Percentiles rank a stretch among this genome's conserved stretches.
phyloP scores from a whole-genome alignment of 2,888 invertebrate genomes.

The Lasioglossum morio region DNA sequence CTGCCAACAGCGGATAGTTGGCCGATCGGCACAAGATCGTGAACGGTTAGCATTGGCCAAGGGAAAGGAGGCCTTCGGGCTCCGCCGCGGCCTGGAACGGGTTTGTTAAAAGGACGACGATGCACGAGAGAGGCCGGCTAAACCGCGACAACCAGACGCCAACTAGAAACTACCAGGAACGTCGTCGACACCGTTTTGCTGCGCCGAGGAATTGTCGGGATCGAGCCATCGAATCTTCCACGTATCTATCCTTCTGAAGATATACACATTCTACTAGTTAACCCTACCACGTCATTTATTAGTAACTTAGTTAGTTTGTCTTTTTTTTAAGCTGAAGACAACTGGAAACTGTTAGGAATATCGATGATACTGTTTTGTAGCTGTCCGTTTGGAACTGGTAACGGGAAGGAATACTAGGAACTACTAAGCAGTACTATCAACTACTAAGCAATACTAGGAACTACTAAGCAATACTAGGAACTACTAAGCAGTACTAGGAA shows the following conservation, averaged over 20 bases:
- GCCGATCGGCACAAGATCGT: slow-evolving; percentile 1
- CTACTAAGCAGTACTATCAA: too few species aligned
- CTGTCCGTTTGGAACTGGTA: not conserved
- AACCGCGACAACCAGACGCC: slow-evolving; percentile 50
- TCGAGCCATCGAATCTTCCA: not conserved
- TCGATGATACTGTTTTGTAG: too few species aligned
- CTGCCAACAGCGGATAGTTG: not conserved
- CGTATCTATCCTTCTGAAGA: not conserved
- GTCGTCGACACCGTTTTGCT: not conserved
- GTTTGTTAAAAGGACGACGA: slow-evolving; percentile 56
- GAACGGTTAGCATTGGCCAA: slow-evolving; percentile 24
- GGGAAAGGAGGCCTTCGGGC: slow-evolving; percentile 51
- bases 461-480: not conserved
- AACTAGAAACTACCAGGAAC: slow-evolving; percentile 13
- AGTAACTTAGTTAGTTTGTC: accelerated
- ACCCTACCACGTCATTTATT: not conserved
- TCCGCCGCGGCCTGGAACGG: slow-evolving; percentile 44
- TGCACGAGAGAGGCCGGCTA: slow-evolving; percentile 22
- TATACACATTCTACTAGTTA: not conserved
- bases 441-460: not conserved
- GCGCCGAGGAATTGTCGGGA: not conserved
- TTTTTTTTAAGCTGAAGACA: not conserved
- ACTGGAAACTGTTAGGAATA: not conserved
- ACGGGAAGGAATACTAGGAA: not conserved
- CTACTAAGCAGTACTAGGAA: not conserved